Percentiles rank a stretch among this genome's conserved stretches.
phyloP scores from a whole-genome alignment of 2,113 vertebrate genomes.

The Gulo gulo region DNA sequence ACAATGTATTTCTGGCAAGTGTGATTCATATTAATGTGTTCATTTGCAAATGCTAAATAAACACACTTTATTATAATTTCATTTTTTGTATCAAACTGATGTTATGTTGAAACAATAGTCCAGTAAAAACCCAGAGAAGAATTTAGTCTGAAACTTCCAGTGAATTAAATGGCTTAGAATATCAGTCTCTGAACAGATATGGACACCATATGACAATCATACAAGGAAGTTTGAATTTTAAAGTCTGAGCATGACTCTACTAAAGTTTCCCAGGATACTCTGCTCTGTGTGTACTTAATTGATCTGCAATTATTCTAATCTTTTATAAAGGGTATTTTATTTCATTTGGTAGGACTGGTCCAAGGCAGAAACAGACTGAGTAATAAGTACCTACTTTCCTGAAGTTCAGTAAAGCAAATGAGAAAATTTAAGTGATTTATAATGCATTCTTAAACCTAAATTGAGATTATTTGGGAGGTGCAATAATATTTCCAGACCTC shows the following conservation, averaged over 20 bases:
- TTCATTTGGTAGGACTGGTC: neutral
- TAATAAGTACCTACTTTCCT: neutral
- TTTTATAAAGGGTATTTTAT: neutral
- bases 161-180: neutral
- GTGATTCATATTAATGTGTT: constrained; percentile 11
- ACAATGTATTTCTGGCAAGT: constrained; percentile 2
- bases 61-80: neutral
- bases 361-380: neutral
- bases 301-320: neutral
- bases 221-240: neutral
- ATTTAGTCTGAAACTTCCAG: neutral
- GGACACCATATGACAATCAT: neutral
- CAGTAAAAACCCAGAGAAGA: neutral
- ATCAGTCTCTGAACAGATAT: neutral
- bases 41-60: constrained; percentile 7
- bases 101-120: neutral
- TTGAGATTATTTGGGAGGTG: neutral
- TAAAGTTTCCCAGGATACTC: neutral
- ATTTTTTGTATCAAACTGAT: neutral
- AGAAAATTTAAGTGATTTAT: neutral
- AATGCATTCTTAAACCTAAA: neutral
- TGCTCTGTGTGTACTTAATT: neutral
- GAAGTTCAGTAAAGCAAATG: neutral
- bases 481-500: neutral
- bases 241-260: neutral